Base-by-base conservation (phyloP, 2,113 vertebrate species). In the Solea senegalensis region DNA sequence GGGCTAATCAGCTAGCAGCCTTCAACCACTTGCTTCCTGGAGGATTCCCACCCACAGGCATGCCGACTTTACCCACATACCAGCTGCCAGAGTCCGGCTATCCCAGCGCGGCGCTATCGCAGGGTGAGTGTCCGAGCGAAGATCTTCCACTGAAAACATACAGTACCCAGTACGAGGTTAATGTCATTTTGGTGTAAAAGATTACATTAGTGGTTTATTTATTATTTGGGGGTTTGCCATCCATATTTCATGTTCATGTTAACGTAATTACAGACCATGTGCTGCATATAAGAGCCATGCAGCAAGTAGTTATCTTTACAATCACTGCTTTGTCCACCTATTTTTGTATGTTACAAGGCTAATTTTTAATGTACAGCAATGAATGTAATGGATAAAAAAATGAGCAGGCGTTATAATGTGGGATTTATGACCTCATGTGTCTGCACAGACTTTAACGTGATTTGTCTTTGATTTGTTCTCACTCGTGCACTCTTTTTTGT, bases 11-110 rank as follows among this genome's bases (percentile, higher is more conserved):
- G 79, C 94, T 99, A n/a, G 98, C 98, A 0, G 98, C 98, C 0
- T 99, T 99, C 90, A 99, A 99, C 84, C 98, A 99, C 90, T 92
- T 99, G 74, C 92, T 99, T 65, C 98, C 98, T 0, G 97, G 97
- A 71, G 98, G 97, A 14, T 99, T 99, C 88, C 97, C 98, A 0
- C 95, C 96, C 0, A 93, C 97, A 0, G 97, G 97, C 13, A 98
- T 99, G 97, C 95, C 97, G 0, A 93, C 95, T 0, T 90, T 99
- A 78, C 95, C 98, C 39, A 96, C 97, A 0, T 99, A 99, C 91
- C 98, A 99, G 92, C 95, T 99, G 69, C 96, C 93, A 0, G 97
- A 99, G 62, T 95, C 97, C 44, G 92, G 96, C 76, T 99, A 99
- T 85, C 94, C 96, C 64, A 91, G 92, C 55, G 93, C 95, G 71